Base-by-base conservation (phyloP, 2,113 vertebrate species). In the Trinectes maculatus region DNA sequence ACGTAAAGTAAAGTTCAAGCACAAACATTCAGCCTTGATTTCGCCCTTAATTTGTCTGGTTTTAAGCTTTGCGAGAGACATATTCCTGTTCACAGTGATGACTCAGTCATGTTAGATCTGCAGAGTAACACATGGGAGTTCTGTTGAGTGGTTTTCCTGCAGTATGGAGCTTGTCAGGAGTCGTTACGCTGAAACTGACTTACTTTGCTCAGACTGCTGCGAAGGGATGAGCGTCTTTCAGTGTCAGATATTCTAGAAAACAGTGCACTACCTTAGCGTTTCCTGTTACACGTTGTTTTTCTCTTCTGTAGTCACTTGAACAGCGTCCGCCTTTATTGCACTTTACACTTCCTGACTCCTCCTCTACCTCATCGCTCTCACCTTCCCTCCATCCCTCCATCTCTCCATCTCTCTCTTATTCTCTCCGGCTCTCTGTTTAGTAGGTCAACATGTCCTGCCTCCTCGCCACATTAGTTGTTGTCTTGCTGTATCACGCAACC, bases 401-500 rank as follows among this genome's bases (percentile, higher is more conserved):
- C 37, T 57, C 54, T 40, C n/a, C 56, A 18, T 18, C 46, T 34
- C 34, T 43, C 16, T 4, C 21, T 43, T 60, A n/a, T 7, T 2
- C 7, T 53, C 21, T 49, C 52, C 47, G 6, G 15, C 12, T 39
- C 59, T 44, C 28, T 68, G 54, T 83, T 86, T 79, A 82, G 80
- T 85, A 80, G 87, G 83, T 87, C 86, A 87, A 78, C 71, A 76
- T 80, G 78, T 76, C 59, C 73, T 71, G 70, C 74, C 76, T 84
- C 80, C 57, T 76, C 70, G 84, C 71, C 60, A 80, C 71, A 84
- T 88, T 86, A 86, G 84, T 85, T 82, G 87, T 82, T 87, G 79
- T 86, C 86, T 83, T 62, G 84, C 69, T 83, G 74, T 86, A 88
- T 86, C 87, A 87, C 73, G 77, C 87, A 86, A 82, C 75, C 76